Conservation (phyloP, 2,113 vertebrate genomes). For the Prunella fulvescens region DNA sequence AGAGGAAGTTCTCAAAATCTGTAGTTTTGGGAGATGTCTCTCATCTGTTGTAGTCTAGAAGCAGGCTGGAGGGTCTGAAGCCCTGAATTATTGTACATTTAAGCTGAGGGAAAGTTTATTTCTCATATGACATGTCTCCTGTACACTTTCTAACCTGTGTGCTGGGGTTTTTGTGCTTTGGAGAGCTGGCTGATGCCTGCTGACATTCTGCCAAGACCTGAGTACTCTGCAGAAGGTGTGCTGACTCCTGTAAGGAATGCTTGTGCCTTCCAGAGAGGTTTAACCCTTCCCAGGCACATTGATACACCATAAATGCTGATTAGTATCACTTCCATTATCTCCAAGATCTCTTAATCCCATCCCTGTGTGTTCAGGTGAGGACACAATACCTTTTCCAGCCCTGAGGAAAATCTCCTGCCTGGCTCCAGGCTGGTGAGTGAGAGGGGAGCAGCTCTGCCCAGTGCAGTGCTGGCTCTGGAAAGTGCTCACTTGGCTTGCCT, state of each 20-base stretch:
- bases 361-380: neutral
- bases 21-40: neutral
- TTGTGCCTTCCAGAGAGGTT: neutral
- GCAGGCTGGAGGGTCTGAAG: neutral
- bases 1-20: neutral
- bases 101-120: neutral
- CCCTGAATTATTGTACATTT: neutral
- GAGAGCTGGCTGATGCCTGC: neutral
- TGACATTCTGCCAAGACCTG: neutral
- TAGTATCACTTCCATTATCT: neutral
- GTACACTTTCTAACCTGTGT: neutral
- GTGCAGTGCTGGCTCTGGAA: accelerated
- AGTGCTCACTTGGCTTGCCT: neutral
- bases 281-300: neutral
- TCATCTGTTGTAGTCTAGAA: neutral
- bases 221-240: neutral
- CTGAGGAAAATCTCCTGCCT: neutral
- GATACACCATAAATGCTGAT: neutral
- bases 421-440: accelerated
- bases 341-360: neutral
- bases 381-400: neutral
- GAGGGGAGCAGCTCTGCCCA: neutral
- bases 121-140: neutral
- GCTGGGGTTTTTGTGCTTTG: neutral
- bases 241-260: neutral